These are phyloP conservation scores for Episyrphus balteatus DNA, from an alignment of 1,140 invertebrate species.

Conservation along the genomic window DNA sequence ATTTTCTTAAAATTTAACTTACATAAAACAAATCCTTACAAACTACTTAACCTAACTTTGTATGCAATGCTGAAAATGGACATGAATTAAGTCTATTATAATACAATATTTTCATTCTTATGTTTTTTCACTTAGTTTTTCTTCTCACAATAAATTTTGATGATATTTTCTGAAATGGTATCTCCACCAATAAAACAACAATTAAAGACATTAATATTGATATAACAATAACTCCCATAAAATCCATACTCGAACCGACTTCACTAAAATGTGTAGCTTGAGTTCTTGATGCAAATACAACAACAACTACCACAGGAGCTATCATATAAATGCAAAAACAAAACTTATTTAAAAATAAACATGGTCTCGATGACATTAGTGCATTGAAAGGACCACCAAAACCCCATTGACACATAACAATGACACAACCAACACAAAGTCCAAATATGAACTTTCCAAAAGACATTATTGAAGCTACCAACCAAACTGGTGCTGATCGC, in stretches of 20 bases:
- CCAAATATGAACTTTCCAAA: slow-evolving; percentile 23
- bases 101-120: no score
- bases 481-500: slow-evolving; percentile 11
- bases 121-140: no score
- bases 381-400: slow-evolving; percentile 9
- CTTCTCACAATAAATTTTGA: background rate
- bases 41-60: no score
- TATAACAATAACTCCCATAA: slow-evolving; percentile 8
- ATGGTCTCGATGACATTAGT: slow-evolving; percentile 5
- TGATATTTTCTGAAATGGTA: slow-evolving; percentile 9
- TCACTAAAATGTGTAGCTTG: slow-evolving; percentile 11
- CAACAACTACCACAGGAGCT: slow-evolving; percentile 8
- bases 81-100: no score
- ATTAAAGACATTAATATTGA: slow-evolving; percentile 5
- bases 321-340: slow-evolving; percentile 14
- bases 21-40: no score
- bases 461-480: slow-evolving; percentile 14
- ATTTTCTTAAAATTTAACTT: no score
- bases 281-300: slow-evolving; percentile 7
- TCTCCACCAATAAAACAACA: slow-evolving; percentile 6
- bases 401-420: slow-evolving; percentile 10
- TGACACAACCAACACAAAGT: slow-evolving; percentile 18
- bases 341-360: slow-evolving; percentile 11
- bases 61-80: no score
- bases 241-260: slow-evolving; percentile 7